Evolutionary conservation across 2,113 vertebrate genomes (phyloP).

Genomic region (Misgurnus anguillicaudatus): DNA sequence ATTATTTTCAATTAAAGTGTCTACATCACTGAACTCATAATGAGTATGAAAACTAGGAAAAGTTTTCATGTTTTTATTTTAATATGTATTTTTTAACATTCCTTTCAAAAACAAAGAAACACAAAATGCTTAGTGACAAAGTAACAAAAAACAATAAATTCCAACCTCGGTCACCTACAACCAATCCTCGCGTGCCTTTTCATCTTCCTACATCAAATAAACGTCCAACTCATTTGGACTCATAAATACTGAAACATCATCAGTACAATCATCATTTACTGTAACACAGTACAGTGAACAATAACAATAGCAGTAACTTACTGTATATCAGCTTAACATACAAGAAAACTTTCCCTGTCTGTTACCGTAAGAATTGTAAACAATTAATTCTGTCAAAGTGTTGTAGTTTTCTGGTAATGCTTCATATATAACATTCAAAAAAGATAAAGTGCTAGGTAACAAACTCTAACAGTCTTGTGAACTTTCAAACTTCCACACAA

Average conservation of each 20-base stretch:
- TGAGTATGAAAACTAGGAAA: no score
- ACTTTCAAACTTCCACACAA: slow-evolving; percentile 11
- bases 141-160: slow-evolving; percentile 25
- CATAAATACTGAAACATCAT: neutral
- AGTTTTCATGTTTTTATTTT: neutral
- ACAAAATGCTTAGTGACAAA: slow-evolving; percentile 19
- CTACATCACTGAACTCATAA: no score
- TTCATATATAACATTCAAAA: slow-evolving; percentile 43
- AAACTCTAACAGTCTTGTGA: slow-evolving; percentile 49
- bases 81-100: slow-evolving; percentile 31
- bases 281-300: neutral
- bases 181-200: neutral
- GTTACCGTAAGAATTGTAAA: neutral
- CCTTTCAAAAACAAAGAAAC: slow-evolving; percentile 32
- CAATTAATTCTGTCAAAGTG: neutral
- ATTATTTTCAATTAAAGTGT: no score
- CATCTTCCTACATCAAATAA: neutral
- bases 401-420: neutral
- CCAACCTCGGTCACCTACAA: neutral
- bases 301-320: neutral
- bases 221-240: neutral
- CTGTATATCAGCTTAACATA: neutral
- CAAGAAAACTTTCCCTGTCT: neutral
- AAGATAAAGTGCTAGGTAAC: slow-evolving; percentile 74
- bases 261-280: neutral